A percentile compares a stretch with the other conserved stretches of the same genome.
Conservation (phyloP, 2,797 vertebrate species). For the Leontopithecus rosalia region DNA sequence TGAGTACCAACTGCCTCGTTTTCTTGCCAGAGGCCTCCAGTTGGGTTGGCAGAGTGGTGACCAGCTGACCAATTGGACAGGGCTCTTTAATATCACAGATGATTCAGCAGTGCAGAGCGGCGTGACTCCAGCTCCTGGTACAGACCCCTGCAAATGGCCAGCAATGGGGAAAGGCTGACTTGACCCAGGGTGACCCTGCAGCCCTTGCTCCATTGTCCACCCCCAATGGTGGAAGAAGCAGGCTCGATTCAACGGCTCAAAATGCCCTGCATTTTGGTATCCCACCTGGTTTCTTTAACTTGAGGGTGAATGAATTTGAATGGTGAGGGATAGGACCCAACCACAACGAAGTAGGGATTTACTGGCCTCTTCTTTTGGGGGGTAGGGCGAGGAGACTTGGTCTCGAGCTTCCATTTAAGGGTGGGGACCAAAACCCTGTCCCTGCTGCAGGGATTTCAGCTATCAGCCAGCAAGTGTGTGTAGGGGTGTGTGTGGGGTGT, state of each 20-base stretch:
- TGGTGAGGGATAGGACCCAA: not conserved
- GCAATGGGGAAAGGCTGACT: not conserved
- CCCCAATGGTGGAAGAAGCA: not conserved
- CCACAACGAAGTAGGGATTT: not conserved
- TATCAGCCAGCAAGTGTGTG: not conserved
- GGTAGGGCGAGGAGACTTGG: not conserved
- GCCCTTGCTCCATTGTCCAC: not conserved
- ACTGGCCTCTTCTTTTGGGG: not conserved
- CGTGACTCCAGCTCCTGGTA: conserved; percentile 98
- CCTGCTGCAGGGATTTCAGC: not conserved
- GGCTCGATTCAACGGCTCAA: not conserved
- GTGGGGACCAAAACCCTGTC: not conserved
- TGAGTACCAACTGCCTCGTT: conserved; percentile 95
- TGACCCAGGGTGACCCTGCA: not conserved
- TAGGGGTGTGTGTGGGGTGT: not conserved
- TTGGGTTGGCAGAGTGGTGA: conserved; percentile 99
- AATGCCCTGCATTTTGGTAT: not conserved
- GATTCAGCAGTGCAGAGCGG: conserved; percentile 94
- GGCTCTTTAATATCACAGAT: conserved; percentile 97
- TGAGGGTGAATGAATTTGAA: not conserved
- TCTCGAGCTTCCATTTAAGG: not conserved
- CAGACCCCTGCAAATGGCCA: conserved; percentile 78
- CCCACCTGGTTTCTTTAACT: not conserved
- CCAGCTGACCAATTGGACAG: conserved; percentile 98
- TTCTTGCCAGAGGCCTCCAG: conserved; percentile 98